phyloP scores from a whole-genome alignment of 37 sponge, comb jelly and placozoan genomes.

The Theonella swinhoei region DNA sequence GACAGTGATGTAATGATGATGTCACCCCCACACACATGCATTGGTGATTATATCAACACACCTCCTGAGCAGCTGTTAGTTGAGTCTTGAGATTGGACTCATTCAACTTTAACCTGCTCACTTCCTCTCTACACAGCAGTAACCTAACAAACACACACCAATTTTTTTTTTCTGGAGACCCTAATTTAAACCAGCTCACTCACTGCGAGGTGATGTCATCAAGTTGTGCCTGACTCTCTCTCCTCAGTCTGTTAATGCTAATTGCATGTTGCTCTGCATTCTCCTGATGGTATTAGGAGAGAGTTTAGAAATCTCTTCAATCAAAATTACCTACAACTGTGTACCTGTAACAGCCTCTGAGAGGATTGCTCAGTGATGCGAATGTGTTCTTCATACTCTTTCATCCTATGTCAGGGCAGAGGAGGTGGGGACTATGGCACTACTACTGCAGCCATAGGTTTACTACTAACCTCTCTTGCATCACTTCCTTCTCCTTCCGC shows the following conservation, averaged over 20 bases:
- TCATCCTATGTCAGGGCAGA: too few relatives aligned
- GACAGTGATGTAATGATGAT: not conserved
- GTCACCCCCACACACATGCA: not conserved
- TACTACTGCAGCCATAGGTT: too few relatives aligned
- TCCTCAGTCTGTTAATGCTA: not conserved
- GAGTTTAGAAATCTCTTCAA: too few relatives aligned
- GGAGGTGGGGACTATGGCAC: too few relatives aligned
- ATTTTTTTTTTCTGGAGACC: too few relatives aligned
- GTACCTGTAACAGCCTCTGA: not conserved
- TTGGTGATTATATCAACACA: not conserved
- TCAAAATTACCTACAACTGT: too few relatives aligned
- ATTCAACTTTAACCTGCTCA: not conserved
- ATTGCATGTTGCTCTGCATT: not conserved
- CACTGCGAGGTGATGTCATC: not conserved
- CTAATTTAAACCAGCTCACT: too few relatives aligned
- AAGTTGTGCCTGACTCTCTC: not conserved
- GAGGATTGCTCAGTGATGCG: not conserved
- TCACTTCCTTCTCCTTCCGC: constrained; percentile 34
- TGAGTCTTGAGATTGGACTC: not conserved
- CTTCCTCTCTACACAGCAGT: too few relatives aligned
- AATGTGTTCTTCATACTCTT: not conserved
- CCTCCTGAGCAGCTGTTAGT: not conserved
- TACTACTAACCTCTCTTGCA: constrained; percentile 46
- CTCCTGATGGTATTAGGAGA: too few relatives aligned
- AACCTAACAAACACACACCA: too few relatives aligned